A percentile compares a stretch with the other conserved stretches of the same genome.
Evolutionary conservation across 2,888 invertebrate species (phyloP).

Genomic region (Alcis repandata): DNA sequence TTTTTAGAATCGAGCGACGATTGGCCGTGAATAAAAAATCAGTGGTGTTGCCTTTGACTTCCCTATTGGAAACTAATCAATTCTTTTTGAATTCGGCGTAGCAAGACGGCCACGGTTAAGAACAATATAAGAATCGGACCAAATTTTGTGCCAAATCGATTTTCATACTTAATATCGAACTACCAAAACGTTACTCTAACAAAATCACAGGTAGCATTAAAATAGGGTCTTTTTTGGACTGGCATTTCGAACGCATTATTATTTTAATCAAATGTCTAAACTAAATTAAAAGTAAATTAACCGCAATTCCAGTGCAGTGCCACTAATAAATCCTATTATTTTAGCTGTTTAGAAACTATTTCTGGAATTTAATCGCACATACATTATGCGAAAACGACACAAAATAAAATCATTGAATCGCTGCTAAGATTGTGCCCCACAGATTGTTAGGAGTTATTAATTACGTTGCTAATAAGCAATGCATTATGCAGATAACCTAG

Average conservation of each 20-base stretch:
- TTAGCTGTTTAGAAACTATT: too few species aligned
- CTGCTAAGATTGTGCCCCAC: not conserved
- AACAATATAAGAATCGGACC: not conserved
- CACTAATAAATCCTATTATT: too few species aligned
- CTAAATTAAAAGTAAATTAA: too few species aligned
- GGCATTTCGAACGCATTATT: too few species aligned
- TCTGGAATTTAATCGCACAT: too few species aligned
- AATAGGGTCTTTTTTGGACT: too few species aligned
- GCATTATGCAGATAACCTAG: conserved; percentile 7
- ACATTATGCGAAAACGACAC: not conserved
- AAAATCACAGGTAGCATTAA: too few species aligned
- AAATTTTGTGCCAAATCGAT: too few species aligned
- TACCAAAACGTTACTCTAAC: too few species aligned
- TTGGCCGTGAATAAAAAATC: conserved; percentile 27
- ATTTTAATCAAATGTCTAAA: too few species aligned
- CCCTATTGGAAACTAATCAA: conserved; percentile 27
- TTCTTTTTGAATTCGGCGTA: not conserved
- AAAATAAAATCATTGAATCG: not conserved
- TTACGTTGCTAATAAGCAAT: not conserved
- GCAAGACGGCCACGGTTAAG: not conserved
- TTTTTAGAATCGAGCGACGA: conserved; percentile 16
- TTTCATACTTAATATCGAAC: too few species aligned
- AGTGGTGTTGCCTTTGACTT: conserved; percentile 29
- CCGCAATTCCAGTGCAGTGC: too few species aligned
- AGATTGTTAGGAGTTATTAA: not conserved